Percentiles rank a stretch among this genome's conserved stretches.
These are phyloP conservation scores for Lanius collurio DNA, from an alignment of 2,113 vertebrate genomes.

Conservation along the genomic window DNA sequence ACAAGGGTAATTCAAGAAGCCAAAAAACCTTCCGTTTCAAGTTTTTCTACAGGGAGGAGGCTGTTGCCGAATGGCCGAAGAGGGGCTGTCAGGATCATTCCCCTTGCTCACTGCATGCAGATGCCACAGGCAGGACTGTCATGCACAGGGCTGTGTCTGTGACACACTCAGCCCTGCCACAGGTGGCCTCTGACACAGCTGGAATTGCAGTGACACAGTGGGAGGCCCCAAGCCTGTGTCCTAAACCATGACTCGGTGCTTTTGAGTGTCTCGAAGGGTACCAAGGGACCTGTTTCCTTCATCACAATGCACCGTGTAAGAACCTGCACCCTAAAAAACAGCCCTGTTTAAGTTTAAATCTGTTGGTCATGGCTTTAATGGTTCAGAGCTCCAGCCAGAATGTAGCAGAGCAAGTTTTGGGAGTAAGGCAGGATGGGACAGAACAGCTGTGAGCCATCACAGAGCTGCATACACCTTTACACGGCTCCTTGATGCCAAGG, in stretches of 20 bases:
- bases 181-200: background rate
- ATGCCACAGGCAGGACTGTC: background rate
- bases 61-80: background rate
- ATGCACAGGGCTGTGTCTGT: background rate
- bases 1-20: background rate
- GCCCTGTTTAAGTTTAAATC: background rate
- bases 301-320: accelerated
- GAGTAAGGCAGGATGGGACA: background rate
- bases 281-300: background rate
- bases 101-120: background rate
- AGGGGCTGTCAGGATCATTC: background rate
- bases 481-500: background rate
- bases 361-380: background rate
- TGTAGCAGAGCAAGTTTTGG: background rate
- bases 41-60: background rate
- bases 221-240: background rate
- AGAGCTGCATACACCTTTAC: background rate
- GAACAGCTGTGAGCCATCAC: background rate
- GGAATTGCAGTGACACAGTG: background rate
- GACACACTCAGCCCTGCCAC: background rate
- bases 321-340: background rate
- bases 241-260: background rate
- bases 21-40: background rate
- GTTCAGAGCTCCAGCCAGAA: background rate
- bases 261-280: background rate